These are phyloP conservation scores for Aethes cnicana DNA, from an alignment of 2,888 invertebrate genomes.

Conservation along the genomic window DNA sequence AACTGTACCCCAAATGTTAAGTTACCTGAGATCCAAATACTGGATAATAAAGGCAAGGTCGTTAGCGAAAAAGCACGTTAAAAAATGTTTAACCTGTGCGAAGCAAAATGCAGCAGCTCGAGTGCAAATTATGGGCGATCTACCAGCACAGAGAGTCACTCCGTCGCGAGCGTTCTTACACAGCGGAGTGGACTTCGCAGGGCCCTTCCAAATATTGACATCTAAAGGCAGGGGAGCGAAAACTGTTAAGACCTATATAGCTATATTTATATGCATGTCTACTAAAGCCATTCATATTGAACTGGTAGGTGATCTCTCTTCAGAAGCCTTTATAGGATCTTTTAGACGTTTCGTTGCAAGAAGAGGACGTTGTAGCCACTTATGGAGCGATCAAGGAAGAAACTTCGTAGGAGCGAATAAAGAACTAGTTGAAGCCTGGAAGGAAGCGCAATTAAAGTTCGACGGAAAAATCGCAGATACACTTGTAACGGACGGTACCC, in stretches of 20 bases:
- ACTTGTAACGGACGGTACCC: slow-evolving; percentile 14
- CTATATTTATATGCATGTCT: slow-evolving; percentile 34
- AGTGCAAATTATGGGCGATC: slow-evolving; percentile 7
- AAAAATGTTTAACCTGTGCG: background rate
- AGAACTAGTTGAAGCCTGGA: slow-evolving; percentile 3
- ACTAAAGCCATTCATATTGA: slow-evolving; percentile 38
- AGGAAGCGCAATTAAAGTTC: background rate
- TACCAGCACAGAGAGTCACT: slow-evolving; percentile 1
- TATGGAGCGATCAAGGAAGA: slow-evolving; percentile 23
- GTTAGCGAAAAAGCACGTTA: background rate
- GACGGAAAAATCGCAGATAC: background rate
- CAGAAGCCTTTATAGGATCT: slow-evolving; percentile 31
- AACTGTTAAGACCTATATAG: slow-evolving; percentile 3
- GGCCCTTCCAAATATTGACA: background rate
- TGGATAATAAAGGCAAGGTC: slow-evolving; percentile 4
- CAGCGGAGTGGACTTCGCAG: slow-evolving; percentile 17
- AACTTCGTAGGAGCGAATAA: slow-evolving; percentile 20
- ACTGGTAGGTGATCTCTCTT: slow-evolving; percentile 34
- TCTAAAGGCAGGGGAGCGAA: slow-evolving; percentile 6
- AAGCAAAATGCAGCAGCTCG: background rate
- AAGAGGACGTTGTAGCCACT: slow-evolving; percentile 9
- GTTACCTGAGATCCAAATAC: background rate
- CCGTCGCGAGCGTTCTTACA: background rate
- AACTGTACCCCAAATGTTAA: background rate
- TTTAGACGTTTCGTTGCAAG: slow-evolving; percentile 13